phyloP scores from a whole-genome alignment of 2,113 vertebrate species.

The Pluvialis apricaria region DNA sequence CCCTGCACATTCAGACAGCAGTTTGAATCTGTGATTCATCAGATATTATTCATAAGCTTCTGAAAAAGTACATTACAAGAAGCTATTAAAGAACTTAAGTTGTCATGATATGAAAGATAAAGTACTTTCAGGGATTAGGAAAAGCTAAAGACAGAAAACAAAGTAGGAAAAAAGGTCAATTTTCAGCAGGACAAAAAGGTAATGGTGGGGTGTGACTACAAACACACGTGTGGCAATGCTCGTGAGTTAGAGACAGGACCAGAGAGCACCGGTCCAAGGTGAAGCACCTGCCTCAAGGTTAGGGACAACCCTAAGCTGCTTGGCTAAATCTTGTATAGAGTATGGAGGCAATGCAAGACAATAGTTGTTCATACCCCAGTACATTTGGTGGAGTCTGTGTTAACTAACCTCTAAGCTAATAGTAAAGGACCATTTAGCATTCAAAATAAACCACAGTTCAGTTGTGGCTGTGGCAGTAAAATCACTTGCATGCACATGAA shows the following conservation, averaged over 20 bases:
- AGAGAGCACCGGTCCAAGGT: not conserved
- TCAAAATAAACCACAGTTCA: not conserved
- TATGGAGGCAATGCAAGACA: not conserved
- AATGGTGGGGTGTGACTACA: not conserved
- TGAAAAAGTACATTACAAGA: not conserved
- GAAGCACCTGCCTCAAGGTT: not conserved
- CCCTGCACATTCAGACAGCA: not conserved
- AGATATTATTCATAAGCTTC: not conserved
- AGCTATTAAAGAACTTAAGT: not conserved
- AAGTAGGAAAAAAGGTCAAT: not conserved
- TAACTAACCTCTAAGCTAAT: not conserved
- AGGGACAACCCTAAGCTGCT: not conserved
- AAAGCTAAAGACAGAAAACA: not conserved
- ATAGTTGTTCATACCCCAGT: not conserved
- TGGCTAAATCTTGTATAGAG: not conserved
- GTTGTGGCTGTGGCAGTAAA: not conserved
- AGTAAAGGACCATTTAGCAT: not conserved
- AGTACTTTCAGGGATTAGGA: not conserved
- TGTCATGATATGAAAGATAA: not conserved
- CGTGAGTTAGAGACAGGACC: not conserved
- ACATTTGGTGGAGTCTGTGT: not conserved
- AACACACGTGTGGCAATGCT: accelerated
- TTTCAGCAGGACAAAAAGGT: not conserved
- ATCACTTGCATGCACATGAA: not conserved
- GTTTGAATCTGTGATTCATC: not conserved